phyloP scores from a whole-genome alignment of 2,797 vertebrate species.

The Acipenser ruthenus region DNA sequence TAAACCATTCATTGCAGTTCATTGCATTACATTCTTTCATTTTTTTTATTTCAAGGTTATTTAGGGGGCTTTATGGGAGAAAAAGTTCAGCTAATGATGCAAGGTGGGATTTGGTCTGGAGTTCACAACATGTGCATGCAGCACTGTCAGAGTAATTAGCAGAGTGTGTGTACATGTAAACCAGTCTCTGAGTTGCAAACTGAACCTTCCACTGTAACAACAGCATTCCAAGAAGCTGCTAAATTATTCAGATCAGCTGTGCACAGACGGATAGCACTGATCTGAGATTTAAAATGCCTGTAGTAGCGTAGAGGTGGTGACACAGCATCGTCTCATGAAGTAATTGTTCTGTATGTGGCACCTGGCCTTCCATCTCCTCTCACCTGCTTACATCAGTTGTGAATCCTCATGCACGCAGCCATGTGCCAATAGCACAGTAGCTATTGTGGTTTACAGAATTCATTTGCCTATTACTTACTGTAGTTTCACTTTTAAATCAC shows the following conservation, averaged over 20 bases:
- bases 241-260: slow-evolving; percentile 4
- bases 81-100: background rate
- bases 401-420: too few relatives aligned
- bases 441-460: too few relatives aligned
- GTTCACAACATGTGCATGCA: background rate
- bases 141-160: slow-evolving; percentile 4
- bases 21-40: background rate
- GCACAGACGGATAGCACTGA: background rate
- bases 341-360: too few relatives aligned
- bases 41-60: background rate
- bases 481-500: too few relatives aligned
- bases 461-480: too few relatives aligned
- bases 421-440: too few relatives aligned
- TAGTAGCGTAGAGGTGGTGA: background rate
- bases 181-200: slow-evolving; percentile 1
- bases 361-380: too few relatives aligned
- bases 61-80: background rate
- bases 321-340: background rate
- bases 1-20: slow-evolving; percentile 19
- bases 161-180: slow-evolving; percentile 9
- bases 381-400: too few relatives aligned
- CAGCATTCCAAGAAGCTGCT: slow-evolving; percentile 10
- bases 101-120: background rate
- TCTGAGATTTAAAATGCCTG: slow-evolving; percentile 1
- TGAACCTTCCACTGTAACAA: background rate